Evolutionary conservation across 2,888 invertebrate genomes (phyloP), one percentile per base, ranked within the genome.

Genomic region (Heterodera filipjevi): DNA sequence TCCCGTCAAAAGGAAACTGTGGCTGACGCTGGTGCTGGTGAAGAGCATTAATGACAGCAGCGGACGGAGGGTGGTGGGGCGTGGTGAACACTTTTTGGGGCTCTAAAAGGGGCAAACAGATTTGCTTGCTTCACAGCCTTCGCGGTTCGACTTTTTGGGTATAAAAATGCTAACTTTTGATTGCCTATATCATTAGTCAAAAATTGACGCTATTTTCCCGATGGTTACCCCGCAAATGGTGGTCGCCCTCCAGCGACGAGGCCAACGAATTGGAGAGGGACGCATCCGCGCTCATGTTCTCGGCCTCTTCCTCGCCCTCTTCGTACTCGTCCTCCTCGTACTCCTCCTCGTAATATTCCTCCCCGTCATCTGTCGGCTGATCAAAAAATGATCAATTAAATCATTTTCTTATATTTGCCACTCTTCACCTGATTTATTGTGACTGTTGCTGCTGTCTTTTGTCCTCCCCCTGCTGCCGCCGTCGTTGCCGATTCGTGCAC

Each of bases 311-410:
- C 33, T 81, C 80, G 22, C n/a, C 66, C 22, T 76, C 78, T 59
- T 77, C 78, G 33, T 75, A 72, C 27, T 78, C 78, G 32, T 78
- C 78, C 46, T 78, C 78, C 76, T 66, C 78, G 27, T 78, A 53
- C n/a, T 77, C 77, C 16, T 77, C 77, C 49, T 77, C 64, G 39
- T 53, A 44, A 27, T 74, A 53, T 32, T 74, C 77, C 19, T 77
- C 77, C 39, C 35, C 49, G 27, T 49, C 77, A n/a, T 27, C 30
- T 2, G 49, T 46, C 32, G 32, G 46, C 46, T 76, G 39, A 19
- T 71, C 35, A 71, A 71, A 32, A 3, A 19, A 71, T 30, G 5
- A 71, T 16, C 16, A 30, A 33, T 71, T 14, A 33, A 33, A 33
- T 30, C 27, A n/a, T 59, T n/a, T n/a, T 59, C 6, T 6, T n/a